phyloP scores from a whole-genome alignment of 2,113 vertebrate species.

The Lepisosteus oculatus region DNA sequence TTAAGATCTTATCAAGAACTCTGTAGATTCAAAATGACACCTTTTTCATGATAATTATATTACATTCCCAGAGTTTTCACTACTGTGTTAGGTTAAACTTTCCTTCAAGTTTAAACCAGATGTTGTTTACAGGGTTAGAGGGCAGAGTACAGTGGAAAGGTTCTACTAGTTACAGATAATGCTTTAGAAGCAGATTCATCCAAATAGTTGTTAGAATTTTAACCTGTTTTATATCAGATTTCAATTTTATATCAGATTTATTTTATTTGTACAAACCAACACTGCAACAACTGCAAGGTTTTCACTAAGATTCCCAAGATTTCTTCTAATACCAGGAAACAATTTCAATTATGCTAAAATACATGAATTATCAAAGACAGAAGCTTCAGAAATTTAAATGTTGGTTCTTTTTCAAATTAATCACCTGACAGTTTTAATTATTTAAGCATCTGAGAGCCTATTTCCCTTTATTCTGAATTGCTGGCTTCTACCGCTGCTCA shows the following conservation, averaged over 20 bases:
- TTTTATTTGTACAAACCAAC: too few relatives aligned
- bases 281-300: background rate
- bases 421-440: slow-evolving; percentile 45
- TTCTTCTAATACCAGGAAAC: slow-evolving; percentile 8
- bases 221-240: too few relatives aligned
- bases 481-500: slow-evolving; percentile 34
- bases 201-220: too few relatives aligned
- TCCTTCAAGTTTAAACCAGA: too few relatives aligned
- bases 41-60: background rate
- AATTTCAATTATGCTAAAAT: slow-evolving; percentile 26
- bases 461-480: slow-evolving; percentile 17
- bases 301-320: background rate
- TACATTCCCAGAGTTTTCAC: too few relatives aligned
- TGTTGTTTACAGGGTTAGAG: too few relatives aligned
- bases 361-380: slow-evolving; percentile 24
- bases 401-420: slow-evolving; percentile 43
- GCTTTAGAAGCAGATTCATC: too few relatives aligned
- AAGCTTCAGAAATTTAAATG: slow-evolving; percentile 26
- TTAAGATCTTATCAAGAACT: background rate
- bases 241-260: too few relatives aligned
- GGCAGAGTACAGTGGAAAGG: too few relatives aligned
- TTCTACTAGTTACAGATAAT: too few relatives aligned
- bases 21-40: background rate
- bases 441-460: slow-evolving; percentile 35
- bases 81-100: too few relatives aligned